Evolutionary conservation across 2,113 vertebrate genomes (phyloP).

Genomic region (Capreolus pygargus): DNA sequence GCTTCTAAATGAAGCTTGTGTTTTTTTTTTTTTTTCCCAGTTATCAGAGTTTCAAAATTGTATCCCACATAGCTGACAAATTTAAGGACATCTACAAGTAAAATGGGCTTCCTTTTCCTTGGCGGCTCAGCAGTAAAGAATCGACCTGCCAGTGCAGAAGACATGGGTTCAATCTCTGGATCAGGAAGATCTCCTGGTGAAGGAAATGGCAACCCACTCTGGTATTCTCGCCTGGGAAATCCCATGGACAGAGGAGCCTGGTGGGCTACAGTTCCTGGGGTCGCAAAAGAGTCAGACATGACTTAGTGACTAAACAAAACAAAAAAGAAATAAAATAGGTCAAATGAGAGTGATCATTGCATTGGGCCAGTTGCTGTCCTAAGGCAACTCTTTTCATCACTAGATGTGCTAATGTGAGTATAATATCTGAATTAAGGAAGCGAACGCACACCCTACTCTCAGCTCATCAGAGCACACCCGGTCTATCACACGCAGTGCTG

Average conservation of each 20-base stretch:
- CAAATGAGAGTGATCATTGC: neutral
- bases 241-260: neutral
- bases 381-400: neutral
- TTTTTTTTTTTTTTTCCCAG: neutral
- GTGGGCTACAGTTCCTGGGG: neutral
- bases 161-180: neutral
- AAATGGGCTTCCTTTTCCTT: neutral
- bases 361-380: neutral
- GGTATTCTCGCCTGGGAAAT: neutral
- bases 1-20: neutral
- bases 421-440: neutral
- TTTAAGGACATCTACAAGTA: neutral
- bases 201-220: neutral
- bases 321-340: neutral
- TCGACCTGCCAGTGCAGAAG: neutral
- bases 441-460: neutral
- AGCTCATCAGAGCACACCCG: too few species aligned
- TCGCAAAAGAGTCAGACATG: neutral
- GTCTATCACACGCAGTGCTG: too few species aligned
- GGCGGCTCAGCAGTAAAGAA: neutral
- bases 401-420: neutral
- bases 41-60: neutral
- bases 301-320: neutral
- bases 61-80: neutral
- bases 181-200: neutral